Evolutionary conservation across 2,888 invertebrate species (phyloP).

Genomic region (Agonopterix arenella): DNA sequence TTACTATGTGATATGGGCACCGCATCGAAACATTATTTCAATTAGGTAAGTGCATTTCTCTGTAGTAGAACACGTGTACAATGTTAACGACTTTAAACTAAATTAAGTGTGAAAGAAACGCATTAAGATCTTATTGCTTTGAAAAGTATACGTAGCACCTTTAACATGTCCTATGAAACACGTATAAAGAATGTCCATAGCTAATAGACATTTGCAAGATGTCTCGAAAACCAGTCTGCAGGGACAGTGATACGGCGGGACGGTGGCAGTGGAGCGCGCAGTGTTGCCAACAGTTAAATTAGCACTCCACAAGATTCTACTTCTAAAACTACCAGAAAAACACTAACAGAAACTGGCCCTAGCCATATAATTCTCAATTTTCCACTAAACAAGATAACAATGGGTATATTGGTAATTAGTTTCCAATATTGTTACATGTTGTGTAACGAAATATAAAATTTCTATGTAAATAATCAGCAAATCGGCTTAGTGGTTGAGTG

Average conservation of each 20-base stretch:
- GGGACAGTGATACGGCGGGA: slow-evolving; percentile 21
- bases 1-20: slow-evolving; percentile 5
- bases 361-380: no score
- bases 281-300: no score
- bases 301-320: no score
- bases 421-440: no score
- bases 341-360: no score
- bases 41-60: slow-evolving; percentile 60
- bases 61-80: slow-evolving; percentile 52
- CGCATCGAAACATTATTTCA: slow-evolving; percentile 12
- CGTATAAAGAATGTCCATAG: slow-evolving; percentile 22
- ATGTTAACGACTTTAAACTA: slow-evolving; percentile 14
- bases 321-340: no score
- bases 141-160: slow-evolving; percentile 8
- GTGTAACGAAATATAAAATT: no score
- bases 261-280: slow-evolving; percentile 3
- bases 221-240: slow-evolving; percentile 35
- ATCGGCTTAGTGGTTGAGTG: no score
- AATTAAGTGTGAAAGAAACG: slow-evolving; percentile 22
- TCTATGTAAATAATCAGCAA: no score
- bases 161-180: slow-evolving; percentile 13
- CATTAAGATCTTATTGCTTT: slow-evolving; percentile 11
- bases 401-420: no score
- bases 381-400: no score
- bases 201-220: slow-evolving; percentile 36